Conservation (phyloP, 1,140 invertebrate species). For the Diorhabda carinulata region DNA sequence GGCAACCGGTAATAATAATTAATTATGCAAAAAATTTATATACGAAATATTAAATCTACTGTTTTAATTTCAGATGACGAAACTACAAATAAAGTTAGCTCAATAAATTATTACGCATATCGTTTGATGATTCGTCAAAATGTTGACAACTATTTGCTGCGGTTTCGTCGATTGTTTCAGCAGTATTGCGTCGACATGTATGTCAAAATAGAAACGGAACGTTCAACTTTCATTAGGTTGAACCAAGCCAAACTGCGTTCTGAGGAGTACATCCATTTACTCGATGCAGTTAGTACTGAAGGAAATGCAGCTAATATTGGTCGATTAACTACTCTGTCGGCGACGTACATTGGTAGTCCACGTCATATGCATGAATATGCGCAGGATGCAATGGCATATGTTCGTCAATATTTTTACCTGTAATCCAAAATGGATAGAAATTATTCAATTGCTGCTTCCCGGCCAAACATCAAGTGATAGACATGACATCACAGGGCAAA, state of each 20-base stretch:
- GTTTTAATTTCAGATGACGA: too few relatives aligned
- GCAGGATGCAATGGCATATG: constrained; percentile 48
- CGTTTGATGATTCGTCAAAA: constrained; percentile 46
- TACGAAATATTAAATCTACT: too few relatives aligned
- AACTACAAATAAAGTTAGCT: constrained; percentile 43
- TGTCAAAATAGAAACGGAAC: too few relatives aligned
- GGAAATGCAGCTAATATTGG: constrained; percentile 38
- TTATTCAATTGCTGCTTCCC: constrained; percentile 39
- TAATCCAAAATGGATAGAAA: constrained; percentile 53
- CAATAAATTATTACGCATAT: constrained; percentile 48
- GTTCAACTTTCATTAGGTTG: too few relatives aligned
- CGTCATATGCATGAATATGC: constrained; percentile 49
- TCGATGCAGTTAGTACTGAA: too few relatives aligned
- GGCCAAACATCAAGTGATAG: constrained; percentile 45
- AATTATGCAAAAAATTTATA: too few relatives aligned
- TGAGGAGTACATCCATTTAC: too few relatives aligned
- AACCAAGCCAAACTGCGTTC: too few relatives aligned
- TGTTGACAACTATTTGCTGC: constrained; percentile 35
- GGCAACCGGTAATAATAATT: too few relatives aligned
- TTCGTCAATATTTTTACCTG: constrained; percentile 46
- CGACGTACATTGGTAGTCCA: constrained; percentile 45
- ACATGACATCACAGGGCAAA: constrained; percentile 44
- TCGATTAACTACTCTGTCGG: constrained; percentile 43
- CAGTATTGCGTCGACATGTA: constrained; percentile 48
- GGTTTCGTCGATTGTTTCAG: constrained; percentile 43